Percentiles rank a stretch among this genome's conserved stretches.
Evolutionary conservation across 2,113 vertebrate genomes (phyloP).

Genomic region (Gulo gulo): DNA sequence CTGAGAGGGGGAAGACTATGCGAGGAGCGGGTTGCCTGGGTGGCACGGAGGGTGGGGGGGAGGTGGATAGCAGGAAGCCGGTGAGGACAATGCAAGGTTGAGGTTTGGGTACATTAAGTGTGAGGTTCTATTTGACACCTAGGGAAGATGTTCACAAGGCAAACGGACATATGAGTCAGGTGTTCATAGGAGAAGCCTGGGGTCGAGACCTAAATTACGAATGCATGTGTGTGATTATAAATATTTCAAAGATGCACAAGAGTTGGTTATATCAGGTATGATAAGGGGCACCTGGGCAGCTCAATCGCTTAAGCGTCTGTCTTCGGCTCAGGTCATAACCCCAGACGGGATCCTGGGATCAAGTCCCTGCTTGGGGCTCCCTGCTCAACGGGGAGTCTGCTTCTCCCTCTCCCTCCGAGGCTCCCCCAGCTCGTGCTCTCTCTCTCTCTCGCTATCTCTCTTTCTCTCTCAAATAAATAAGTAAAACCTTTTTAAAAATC

Average conservation of each 20-base stretch:
- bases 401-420: neutral
- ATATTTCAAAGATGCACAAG: neutral
- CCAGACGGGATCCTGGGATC: neutral
- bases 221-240: neutral
- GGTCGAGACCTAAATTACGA: neutral
- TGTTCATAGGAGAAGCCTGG: neutral
- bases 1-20: neutral
- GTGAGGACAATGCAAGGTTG: neutral
- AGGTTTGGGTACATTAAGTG: too few species aligned
- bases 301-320: neutral
- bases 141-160: neutral
- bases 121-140: neutral
- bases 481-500: neutral
- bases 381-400: neutral
- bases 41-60: too few species aligned
- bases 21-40: too few species aligned
- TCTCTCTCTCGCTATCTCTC: neutral
- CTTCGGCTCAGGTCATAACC: neutral
- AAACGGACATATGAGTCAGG: neutral
- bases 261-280: neutral
- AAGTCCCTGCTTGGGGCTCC: neutral
- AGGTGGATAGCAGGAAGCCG: neutral
- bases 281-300: neutral
- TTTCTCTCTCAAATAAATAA: neutral
- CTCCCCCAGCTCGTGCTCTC: neutral